These are phyloP conservation scores for Melanotaenia boesemani DNA, from an alignment of 2,797 vertebrate species.

Conservation along the genomic window DNA sequence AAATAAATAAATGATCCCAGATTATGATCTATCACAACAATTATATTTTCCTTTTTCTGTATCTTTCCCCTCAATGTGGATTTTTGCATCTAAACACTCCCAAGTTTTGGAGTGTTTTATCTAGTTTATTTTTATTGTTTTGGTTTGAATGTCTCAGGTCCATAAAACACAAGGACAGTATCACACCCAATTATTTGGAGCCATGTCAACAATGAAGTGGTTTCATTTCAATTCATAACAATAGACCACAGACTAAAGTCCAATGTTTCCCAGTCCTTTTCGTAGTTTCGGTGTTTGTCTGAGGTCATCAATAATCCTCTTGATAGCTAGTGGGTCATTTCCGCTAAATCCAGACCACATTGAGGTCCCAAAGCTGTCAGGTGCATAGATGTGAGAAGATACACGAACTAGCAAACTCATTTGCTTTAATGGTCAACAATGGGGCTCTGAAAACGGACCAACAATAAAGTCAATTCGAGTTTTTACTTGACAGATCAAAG, in stretches of 20 bases:
- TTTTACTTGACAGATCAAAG: background rate
- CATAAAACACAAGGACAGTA: conserved; percentile 13
- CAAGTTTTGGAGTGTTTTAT: background rate
- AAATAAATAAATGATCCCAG: background rate
- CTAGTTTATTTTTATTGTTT: conserved; percentile 36
- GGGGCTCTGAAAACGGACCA: conserved; percentile 3
- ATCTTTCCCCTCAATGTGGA: background rate
- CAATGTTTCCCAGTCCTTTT: conserved; percentile 1
- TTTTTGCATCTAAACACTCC: background rate
- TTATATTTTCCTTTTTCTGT: background rate
- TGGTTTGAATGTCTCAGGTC: conserved; percentile 36
- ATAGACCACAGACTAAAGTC: conserved; percentile 17
- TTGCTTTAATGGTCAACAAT: conserved; percentile 41
- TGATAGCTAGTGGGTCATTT: conserved; percentile 40
- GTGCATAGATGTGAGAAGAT: background rate
- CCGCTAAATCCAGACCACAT: conserved; percentile 33
- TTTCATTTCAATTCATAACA: conserved; percentile 1
- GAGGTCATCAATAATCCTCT: conserved; percentile 54
- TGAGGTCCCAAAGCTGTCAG: conserved; percentile 4
- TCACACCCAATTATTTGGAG: conserved; percentile 41
- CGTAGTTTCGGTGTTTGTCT: conserved; percentile 42
- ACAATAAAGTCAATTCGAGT: background rate
- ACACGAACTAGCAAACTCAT: conserved; percentile 13
- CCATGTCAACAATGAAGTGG: background rate
- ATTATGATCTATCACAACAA: background rate